These are phyloP conservation scores for Hemicrepidius hirtus DNA, from an alignment of 2,888 invertebrate species.

Conservation along the genomic window DNA sequence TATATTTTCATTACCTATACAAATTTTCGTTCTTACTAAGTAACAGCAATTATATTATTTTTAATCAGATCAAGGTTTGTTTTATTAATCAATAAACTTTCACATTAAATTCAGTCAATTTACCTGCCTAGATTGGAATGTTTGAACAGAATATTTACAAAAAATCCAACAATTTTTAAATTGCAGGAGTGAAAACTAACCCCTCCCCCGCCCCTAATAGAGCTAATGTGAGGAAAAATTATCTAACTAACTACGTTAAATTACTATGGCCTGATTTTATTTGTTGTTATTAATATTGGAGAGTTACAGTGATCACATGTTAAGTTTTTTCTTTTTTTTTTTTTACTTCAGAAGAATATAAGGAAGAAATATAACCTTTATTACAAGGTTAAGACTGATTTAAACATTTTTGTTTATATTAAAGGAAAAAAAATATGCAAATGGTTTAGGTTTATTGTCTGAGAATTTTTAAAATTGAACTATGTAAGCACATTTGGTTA, in stretches of 20 bases:
- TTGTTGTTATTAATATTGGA: too few relatives aligned
- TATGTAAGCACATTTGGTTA: too few relatives aligned
- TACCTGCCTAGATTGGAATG: constrained; percentile 44
- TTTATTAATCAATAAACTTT: constrained; percentile 15
- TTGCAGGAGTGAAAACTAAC: not conserved
- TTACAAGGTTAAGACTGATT: too few relatives aligned
- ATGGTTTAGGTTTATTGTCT: too few relatives aligned
- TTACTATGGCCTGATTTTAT: constrained; percentile 25
- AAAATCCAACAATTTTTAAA: not conserved
- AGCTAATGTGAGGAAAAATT: constrained; percentile 20
- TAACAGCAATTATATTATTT: not conserved
- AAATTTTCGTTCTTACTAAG: not conserved
- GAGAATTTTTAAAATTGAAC: too few relatives aligned
- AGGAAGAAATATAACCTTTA: too few relatives aligned
- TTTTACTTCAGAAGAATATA: too few relatives aligned
- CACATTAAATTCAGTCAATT: constrained; percentile 46
- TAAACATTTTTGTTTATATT: too few relatives aligned
- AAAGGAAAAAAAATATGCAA: too few relatives aligned
- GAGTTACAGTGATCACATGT: too few relatives aligned
- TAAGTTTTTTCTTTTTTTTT: too few relatives aligned
- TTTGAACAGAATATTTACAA: constrained; percentile 26
- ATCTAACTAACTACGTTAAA: constrained; percentile 13
- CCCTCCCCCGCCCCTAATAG: not conserved
- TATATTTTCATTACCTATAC: not conserved
- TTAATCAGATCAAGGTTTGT: constrained; percentile 38